phyloP scores from a whole-genome alignment of 2,113 vertebrate species.

The Heterocephalus glaber region DNA sequence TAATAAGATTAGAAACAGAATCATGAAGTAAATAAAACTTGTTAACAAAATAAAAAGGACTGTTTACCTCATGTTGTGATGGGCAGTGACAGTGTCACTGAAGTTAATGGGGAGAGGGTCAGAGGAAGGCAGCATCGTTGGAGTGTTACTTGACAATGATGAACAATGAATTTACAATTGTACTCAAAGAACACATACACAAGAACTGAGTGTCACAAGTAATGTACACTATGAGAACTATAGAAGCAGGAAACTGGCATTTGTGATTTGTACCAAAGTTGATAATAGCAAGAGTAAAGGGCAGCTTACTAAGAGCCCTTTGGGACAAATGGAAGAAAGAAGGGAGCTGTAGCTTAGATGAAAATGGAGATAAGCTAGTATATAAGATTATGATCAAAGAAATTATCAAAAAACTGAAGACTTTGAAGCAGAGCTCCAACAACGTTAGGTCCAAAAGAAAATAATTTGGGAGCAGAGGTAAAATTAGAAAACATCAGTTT shows the following conservation, averaged over 20 bases:
- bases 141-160: conserved; percentile 88
- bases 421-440: conserved; percentile 93
- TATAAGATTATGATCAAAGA: conserved; percentile 92
- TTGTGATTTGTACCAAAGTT: background rate
- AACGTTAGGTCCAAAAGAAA: conserved; percentile 94
- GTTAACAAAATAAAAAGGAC: conserved; percentile 92
- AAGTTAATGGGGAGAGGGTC: conserved; percentile 92
- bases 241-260: background rate
- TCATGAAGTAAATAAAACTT: background rate
- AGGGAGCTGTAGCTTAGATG: conserved; percentile 92
- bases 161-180: conserved; percentile 93
- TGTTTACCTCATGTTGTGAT: conserved; percentile 92
- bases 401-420: conserved; percentile 93
- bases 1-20: conserved; percentile 89
- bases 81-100: conserved; percentile 93
- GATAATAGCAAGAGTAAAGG: background rate
- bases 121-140: conserved; percentile 93
- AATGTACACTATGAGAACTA: background rate
- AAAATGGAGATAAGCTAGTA: conserved; percentile 95
- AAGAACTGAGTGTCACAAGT: background rate
- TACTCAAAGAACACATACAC: conserved; percentile 88
- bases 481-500: conserved; percentile 92
- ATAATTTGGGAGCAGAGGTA: conserved; percentile 92
- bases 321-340: conserved; percentile 93
- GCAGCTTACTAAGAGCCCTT: conserved; percentile 64